These are phyloP conservation scores for Brachymystax lenok DNA, from an alignment of 2,797 vertebrate species.

Conservation along the genomic window DNA sequence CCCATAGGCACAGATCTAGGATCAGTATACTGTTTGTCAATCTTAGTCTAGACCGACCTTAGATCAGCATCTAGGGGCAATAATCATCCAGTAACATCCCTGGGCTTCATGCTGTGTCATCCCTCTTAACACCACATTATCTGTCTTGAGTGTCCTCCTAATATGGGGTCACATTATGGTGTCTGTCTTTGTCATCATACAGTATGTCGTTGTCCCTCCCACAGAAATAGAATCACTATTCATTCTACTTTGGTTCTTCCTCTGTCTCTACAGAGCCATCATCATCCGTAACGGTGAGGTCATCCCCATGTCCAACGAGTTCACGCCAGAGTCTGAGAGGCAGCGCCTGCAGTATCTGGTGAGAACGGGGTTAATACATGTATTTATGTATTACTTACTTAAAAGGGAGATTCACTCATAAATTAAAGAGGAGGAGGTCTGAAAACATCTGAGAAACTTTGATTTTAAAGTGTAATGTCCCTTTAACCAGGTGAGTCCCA, in stretches of 20 bases:
- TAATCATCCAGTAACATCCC: background rate
- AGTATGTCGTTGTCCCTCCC: no score
- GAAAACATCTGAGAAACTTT: background rate
- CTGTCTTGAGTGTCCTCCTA: background rate
- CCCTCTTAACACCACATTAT: background rate
- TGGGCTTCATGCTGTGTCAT: background rate
- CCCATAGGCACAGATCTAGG: background rate
- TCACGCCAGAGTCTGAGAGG: slow-evolving; percentile 97
- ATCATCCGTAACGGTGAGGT: slow-evolving; percentile 93
- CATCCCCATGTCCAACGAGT: slow-evolving; percentile 96
- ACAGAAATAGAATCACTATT: background rate
- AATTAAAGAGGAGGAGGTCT: background rate
- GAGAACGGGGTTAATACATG: slow-evolving; percentile 52
- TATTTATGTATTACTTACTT: background rate
- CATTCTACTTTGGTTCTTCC: slow-evolving; percentile 3
- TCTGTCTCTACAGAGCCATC: slow-evolving; percentile 87
- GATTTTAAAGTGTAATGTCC: background rate
- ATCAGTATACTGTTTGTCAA: background rate
- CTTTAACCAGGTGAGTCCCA: background rate
- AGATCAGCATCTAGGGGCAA: background rate
- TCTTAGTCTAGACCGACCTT: background rate
- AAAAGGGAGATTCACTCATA: background rate
- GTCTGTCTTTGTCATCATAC: background rate
- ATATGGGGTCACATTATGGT: background rate
- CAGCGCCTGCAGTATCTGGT: slow-evolving; percentile 97